A percentile compares a stretch with the other conserved stretches of the same genome.
Evolutionary conservation across 2,113 vertebrate species (phyloP).

Genomic region (Pollachius pollachius): DNA sequence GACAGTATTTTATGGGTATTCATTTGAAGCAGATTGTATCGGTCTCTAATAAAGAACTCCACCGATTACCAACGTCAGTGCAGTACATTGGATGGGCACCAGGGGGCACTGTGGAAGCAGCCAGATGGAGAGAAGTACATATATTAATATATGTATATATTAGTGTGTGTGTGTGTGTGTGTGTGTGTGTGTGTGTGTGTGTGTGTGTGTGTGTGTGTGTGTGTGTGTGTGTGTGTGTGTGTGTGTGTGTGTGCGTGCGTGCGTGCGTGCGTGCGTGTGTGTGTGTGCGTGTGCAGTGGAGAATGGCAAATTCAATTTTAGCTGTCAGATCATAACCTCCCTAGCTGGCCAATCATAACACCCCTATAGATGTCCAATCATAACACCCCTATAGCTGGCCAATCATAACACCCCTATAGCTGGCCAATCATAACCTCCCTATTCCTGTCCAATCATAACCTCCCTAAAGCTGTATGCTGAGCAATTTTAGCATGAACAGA

Average conservation of each 20-base stretch:
- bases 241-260: not conserved
- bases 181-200: not conserved
- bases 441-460: too few relatives aligned
- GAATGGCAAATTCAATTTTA: conserved; percentile 64
- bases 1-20: too few relatives aligned
- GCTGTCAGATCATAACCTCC: not conserved
- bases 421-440: conserved; percentile 28
- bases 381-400: conserved; percentile 4
- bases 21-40: too few relatives aligned
- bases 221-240: conserved; percentile 2
- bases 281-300: conserved; percentile 32
- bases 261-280: not conserved
- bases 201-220: not conserved
- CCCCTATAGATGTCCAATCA: conserved; percentile 23
- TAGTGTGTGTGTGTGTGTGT: not conserved
- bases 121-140: too few relatives aligned
- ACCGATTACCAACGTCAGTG: too few relatives aligned
- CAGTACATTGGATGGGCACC: too few relatives aligned
- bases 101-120: too few relatives aligned
- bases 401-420: not conserved
- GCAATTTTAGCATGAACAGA: conserved; percentile 57
- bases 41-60: too few relatives aligned
- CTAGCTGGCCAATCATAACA: not conserved
- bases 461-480: conserved; percentile 55
- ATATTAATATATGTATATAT: not conserved